A percentile compares a stretch with the other conserved stretches of the same genome.
Conservation (phyloP, 2,888 invertebrate species). For the Clistopyga incitator region DNA sequence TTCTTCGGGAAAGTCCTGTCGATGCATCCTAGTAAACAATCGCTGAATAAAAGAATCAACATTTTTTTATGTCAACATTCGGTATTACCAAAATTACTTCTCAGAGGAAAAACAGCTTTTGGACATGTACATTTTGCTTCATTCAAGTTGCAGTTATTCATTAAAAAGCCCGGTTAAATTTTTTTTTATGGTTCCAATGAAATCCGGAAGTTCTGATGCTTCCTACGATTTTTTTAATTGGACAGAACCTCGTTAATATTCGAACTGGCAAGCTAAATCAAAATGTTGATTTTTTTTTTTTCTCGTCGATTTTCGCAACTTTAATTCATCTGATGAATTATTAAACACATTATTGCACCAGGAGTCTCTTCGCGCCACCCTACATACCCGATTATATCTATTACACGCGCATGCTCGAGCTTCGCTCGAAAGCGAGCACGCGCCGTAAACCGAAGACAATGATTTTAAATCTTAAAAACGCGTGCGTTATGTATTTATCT, state of each 20-base stretch:
- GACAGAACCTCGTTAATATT: neutral
- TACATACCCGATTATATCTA: slow-evolving; percentile 35
- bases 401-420: slow-evolving; percentile 28
- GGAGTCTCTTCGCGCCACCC: slow-evolving; percentile 61
- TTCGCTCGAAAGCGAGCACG: slow-evolving; percentile 1
- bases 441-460: slow-evolving; percentile 37
- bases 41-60: too few relatives aligned
- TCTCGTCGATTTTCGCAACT: slow-evolving; percentile 8
- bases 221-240: too few relatives aligned
- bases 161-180: too few relatives aligned
- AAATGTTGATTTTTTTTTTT: slow-evolving; percentile 1
- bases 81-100: too few relatives aligned
- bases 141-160: too few relatives aligned
- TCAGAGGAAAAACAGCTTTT: too few relatives aligned
- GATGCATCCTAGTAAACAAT: too few relatives aligned
- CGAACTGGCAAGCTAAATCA: neutral
- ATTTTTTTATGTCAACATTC: too few relatives aligned
- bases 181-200: too few relatives aligned
- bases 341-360: slow-evolving; percentile 23
- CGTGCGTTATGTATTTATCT: slow-evolving; percentile 30
- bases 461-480: slow-evolving; percentile 54
- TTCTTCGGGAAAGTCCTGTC: neutral
- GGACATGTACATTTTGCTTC: too few relatives aligned
- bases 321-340: slow-evolving; percentile 1
- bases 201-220: too few relatives aligned